Base-by-base conservation (phyloP, 2,888 invertebrate genomes). In the Chaetoderma sp. region DNA sequence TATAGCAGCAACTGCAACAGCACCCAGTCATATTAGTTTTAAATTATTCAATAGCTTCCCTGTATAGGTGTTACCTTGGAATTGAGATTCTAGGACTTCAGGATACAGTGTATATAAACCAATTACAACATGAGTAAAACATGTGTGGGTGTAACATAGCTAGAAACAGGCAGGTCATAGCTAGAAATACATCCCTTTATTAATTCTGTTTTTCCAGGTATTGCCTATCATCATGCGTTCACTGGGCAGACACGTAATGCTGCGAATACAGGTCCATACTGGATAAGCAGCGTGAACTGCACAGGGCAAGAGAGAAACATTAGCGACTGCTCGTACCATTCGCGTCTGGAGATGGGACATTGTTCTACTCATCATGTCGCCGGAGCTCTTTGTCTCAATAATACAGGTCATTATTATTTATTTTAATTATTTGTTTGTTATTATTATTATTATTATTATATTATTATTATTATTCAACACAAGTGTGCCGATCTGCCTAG, bases 271-370 rank as follows among this genome's bases (percentile, higher is more conserved):
- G 78, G 79, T 4, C 81, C 83, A 0, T 82, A 74, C 65, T 76
- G 78, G 76, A 54, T 81, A 47, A 75, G 78, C 45, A 70, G 73
- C 1, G 74, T 83, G 28, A 75, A 74, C 65, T 83, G 83, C 67
- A 75, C 72, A 1, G 82, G 83, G 18, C 65, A 65, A 18, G 83
- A 83, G 58, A 52, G 42, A 0, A 42, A 44, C 4, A 52, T 83
- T 27, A 25, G 66, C n/a, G 65, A 78, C 16, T 83, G 83, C 63
- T 65, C 73, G 0, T 73, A 72, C 58, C 56, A 70, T 32, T 70
- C 75, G 36, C 60, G 78, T 2, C 45, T 66, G 16, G 65, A 73
- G 18, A 70, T 81, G 2, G 78, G 77, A 5, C 77, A 81, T 68
- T 83, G 83, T 63, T 66, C 75, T 5, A 54, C 54, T 1, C 66